Evolutionary conservation across 2,888 invertebrate species (phyloP), one percentile per base, ranked within the genome.

Genomic region (Chrysotoxum bicinctum): DNA sequence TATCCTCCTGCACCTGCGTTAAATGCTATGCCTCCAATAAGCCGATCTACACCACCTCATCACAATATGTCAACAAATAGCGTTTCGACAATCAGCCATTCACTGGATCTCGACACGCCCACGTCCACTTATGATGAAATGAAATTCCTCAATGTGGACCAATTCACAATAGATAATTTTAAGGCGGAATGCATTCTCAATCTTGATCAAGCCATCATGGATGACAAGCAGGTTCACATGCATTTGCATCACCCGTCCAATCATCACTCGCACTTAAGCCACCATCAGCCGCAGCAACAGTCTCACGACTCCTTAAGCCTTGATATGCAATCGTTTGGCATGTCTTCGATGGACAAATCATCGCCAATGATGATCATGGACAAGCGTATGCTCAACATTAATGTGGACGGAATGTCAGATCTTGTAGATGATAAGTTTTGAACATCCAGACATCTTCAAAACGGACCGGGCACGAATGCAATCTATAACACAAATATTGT

Each of bases 121-220:
- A 87, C 87, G 48, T 91, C 92, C 52, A 90, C 91, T 40, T 92
- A 92, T 73, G 92, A 92, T 68, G 92, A 91, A 87, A 92, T 92
- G 89, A 92, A 92, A 88, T 92, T 91, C 87, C 89, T 92, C 56
- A 91, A 91, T 87, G 92, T 92, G 68, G 92, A 92, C 88, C 92
- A 92, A 85, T 92, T 92, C 75, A 91, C 91, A 84, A 92, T 92
- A 84, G 92, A 92, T 40, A 91, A 90, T 87, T 91, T 92, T 72
- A 92, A 92, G 87, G 90, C 91, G 52, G 92, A 92, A 80, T 92
- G 92, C 82, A 92, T 92, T 16, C 88, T 92, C 3, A 92, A 91
- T 89, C 89, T 92, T 88, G 92, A 92, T 79, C 92, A 92, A 74
- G 88, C 89, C n/a, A 88, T 91, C 35, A 85, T 91, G 82, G 90